These are phyloP conservation scores for Colostygia pectinataria DNA, from an alignment of 2,888 invertebrate genomes.

Conservation along the genomic window DNA sequence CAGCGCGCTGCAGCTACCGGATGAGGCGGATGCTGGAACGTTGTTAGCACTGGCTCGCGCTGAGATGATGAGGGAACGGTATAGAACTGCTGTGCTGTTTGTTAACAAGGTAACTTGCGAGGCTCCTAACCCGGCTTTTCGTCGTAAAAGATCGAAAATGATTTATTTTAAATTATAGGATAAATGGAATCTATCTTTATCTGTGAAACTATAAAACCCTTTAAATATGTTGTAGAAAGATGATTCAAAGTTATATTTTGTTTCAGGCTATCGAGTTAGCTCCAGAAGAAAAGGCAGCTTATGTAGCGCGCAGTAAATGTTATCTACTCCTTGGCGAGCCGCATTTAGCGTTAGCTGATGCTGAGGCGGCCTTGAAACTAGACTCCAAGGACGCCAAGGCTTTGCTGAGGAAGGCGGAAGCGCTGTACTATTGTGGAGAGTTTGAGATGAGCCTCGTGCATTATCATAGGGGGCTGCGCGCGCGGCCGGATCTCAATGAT, in stretches of 20 bases:
- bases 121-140: neutral
- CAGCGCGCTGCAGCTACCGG: slow-evolving; percentile 87
- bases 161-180: too few species aligned
- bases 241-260: neutral
- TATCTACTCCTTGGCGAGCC: slow-evolving; percentile 93
- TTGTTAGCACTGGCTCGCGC: slow-evolving; percentile 89
- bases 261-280: slow-evolving; percentile 94
- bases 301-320: slow-evolving; percentile 95
- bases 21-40: slow-evolving; percentile 90
- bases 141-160: neutral
- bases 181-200: too few species aligned
- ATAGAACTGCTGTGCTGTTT: slow-evolving; percentile 87
- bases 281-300: slow-evolving; percentile 91
- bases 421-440: slow-evolving; percentile 94
- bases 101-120: slow-evolving; percentile 87
- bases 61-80: slow-evolving; percentile 89
- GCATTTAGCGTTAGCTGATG: slow-evolving; percentile 90
- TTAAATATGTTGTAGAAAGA: neutral
- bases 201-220: too few species aligned
- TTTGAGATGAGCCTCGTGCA: slow-evolving; percentile 96
- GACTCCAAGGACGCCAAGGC: slow-evolving; percentile 86
- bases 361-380: slow-evolving; percentile 89
- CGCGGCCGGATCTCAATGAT: slow-evolving; percentile 91
- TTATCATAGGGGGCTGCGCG: slow-evolving; percentile 93
- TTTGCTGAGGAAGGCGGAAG: slow-evolving; percentile 95